Conservation (phyloP, 2,113 vertebrate genomes). For the Mus spicilegus region DNA sequence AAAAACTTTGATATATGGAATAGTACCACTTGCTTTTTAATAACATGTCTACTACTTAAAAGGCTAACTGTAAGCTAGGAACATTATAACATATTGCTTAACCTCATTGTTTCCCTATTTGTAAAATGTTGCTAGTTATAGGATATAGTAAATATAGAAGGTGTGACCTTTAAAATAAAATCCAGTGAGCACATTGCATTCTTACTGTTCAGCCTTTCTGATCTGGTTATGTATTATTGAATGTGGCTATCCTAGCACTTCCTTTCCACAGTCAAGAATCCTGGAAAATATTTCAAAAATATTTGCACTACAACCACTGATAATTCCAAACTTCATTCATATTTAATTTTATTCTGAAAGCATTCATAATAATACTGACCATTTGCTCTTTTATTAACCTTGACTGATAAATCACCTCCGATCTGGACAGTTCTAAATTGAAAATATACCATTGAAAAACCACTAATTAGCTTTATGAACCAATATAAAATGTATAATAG, state of each 20-base stretch:
- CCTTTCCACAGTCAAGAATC: neutral
- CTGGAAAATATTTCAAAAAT: neutral
- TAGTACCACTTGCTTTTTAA: neutral
- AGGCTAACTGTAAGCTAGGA: neutral
- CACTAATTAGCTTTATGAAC: neutral
- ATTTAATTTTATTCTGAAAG: neutral
- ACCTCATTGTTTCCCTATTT: neutral
- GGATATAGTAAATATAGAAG: neutral
- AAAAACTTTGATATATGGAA: neutral
- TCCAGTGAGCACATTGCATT: neutral
- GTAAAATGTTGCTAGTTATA: neutral
- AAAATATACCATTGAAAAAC: neutral
- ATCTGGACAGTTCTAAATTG: neutral
- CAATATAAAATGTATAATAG: neutral
- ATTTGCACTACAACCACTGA: neutral
- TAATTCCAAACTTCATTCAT: neutral
- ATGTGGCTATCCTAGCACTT: neutral
- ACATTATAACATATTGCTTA: neutral
- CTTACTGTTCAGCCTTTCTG: neutral
- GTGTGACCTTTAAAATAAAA: conserved; percentile 37
- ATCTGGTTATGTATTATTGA: neutral
- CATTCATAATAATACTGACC: neutral
- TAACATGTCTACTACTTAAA: neutral
- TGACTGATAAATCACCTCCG: neutral
- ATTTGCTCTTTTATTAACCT: neutral